Evolutionary conservation across 1,140 invertebrate genomes (phyloP).

Genomic region (Myzus persicae): DNA sequence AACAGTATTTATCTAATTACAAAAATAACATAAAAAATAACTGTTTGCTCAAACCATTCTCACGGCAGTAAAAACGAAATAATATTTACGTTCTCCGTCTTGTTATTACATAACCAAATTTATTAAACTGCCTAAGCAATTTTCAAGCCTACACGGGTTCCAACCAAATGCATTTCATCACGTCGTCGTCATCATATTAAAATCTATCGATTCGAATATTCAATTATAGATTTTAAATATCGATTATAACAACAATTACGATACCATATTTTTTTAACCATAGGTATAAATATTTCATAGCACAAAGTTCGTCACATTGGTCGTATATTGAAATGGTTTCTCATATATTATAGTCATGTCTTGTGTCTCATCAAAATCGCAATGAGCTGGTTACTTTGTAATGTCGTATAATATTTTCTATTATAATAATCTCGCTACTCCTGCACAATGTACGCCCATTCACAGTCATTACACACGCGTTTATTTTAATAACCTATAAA

Average conservation of each 20-base stretch:
- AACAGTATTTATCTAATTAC: background rate
- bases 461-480: background rate
- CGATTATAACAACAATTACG: background rate
- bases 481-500: constrained; percentile 7
- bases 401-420: background rate
- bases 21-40: background rate
- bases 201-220: background rate
- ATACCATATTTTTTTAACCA: background rate
- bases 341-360: background rate
- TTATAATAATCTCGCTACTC: background rate
- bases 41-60: background rate
- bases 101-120: background rate
- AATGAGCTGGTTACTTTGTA: background rate
- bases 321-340: background rate
- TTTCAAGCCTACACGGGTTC: background rate
- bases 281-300: background rate
- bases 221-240: background rate
- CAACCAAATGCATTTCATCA: background rate
- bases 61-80: background rate
- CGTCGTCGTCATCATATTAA: background rate
- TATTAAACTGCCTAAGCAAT: background rate
- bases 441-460: background rate
- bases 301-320: background rate
- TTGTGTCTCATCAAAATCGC: background rate
- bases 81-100: background rate